Evolutionary conservation across 2,888 invertebrate genomes (phyloP).

Genomic region (Tetranychus piercei): DNA sequence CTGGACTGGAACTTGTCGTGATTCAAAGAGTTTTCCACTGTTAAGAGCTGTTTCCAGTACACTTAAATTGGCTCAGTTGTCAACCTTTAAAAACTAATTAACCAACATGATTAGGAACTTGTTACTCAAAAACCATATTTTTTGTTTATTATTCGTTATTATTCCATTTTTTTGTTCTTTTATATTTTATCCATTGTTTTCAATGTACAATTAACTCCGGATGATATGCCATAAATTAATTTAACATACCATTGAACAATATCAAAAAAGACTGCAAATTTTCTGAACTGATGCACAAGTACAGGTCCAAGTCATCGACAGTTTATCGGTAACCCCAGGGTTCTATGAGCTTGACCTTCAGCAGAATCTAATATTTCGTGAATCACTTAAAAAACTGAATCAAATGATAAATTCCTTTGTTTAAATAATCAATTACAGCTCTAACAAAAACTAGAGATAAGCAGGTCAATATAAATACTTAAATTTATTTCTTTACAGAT

Average conservation of each 20-base stretch:
- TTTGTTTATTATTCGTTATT: neutral
- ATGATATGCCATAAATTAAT: constrained; percentile 1
- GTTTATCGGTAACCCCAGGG: too few relatives aligned
- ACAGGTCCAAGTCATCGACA: too few relatives aligned
- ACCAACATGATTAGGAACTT: neutral
- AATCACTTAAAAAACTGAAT: too few relatives aligned
- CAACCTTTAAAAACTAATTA: neutral
- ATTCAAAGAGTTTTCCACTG: constrained; percentile 33
- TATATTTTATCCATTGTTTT: neutral
- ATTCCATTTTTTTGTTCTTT: neutral
- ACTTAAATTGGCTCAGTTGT: neutral
- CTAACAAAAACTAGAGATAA: too few relatives aligned
- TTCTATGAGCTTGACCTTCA: too few relatives aligned
- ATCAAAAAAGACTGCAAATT: too few relatives aligned
- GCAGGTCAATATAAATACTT: too few relatives aligned
- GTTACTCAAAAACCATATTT: neutral
- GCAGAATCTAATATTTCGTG: too few relatives aligned
- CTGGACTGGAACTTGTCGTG: constrained; percentile 31
- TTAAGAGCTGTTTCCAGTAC: constrained; percentile 18
- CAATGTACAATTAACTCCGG: neutral
- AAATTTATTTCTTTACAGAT: too few relatives aligned
- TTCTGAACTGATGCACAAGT: too few relatives aligned
- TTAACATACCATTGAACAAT: neutral
- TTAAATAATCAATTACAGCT: too few relatives aligned
- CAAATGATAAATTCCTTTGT: too few relatives aligned